Evolutionary conservation across 2,797 vertebrate genomes (phyloP).

Genomic region (Decapterus maruadsi): DNA sequence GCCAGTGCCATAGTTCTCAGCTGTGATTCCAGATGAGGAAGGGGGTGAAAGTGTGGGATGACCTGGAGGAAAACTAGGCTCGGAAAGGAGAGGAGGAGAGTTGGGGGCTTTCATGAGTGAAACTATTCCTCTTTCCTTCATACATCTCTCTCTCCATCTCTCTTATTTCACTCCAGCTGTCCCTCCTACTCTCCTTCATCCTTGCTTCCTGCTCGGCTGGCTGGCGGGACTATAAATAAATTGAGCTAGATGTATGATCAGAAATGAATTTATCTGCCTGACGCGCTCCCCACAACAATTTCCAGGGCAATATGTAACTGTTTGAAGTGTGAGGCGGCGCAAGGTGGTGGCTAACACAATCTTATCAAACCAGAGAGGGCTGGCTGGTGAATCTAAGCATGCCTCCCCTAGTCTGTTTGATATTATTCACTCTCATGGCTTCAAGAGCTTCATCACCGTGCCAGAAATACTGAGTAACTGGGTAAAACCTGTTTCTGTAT

Average conservation of each 20-base stretch:
- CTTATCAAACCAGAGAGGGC: slow-evolving; percentile 78
- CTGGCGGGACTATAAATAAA: slow-evolving; percentile 77
- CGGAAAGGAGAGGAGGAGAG: slow-evolving; percentile 35
- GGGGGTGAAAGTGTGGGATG: slow-evolving; percentile 6
- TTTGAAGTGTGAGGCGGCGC: slow-evolving; percentile 77
- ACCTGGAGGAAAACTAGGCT: slow-evolving; percentile 24
- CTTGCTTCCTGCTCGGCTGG: slow-evolving; percentile 47
- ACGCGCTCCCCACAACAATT: slow-evolving; percentile 66
- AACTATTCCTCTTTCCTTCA: slow-evolving; percentile 48
- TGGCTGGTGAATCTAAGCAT: slow-evolving; percentile 73
- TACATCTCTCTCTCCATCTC: slow-evolving; percentile 55
- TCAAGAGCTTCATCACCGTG: slow-evolving; percentile 75
- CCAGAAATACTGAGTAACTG: slow-evolving; percentile 74
- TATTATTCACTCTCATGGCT: slow-evolving; percentile 78
- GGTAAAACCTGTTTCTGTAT: slow-evolving; percentile 62
- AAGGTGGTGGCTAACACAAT: slow-evolving; percentile 76
- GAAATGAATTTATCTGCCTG: slow-evolving; percentile 78
- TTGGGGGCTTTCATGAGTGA: slow-evolving; percentile 32
- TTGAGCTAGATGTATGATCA: slow-evolving; percentile 76
- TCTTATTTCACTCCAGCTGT: slow-evolving; percentile 69
- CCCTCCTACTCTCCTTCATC: slow-evolving; percentile 60
- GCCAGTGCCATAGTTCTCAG: slow-evolving; percentile 75
- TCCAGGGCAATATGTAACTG: slow-evolving; percentile 79
- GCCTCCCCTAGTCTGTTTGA: slow-evolving; percentile 68
- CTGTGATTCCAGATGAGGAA: slow-evolving; percentile 40